A percentile compares a stretch with the other conserved stretches of the same genome.
Conservation (phyloP, 1,140 invertebrate genomes). For the Diachasmimorpha longicaudata region DNA sequence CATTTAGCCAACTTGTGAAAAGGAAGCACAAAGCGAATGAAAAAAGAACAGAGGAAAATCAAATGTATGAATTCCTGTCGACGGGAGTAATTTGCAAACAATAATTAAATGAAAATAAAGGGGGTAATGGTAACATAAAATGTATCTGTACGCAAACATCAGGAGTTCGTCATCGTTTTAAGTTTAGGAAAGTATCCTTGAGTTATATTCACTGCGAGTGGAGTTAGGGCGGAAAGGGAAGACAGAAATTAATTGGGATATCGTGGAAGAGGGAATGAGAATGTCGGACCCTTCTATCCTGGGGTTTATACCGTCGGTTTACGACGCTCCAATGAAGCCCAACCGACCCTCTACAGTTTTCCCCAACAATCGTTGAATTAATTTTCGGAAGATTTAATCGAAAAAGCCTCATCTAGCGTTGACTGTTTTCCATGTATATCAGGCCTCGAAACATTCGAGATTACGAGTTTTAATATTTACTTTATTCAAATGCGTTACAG, state of each 20-base stretch:
- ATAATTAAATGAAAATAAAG: background rate
- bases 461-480: background rate
- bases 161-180: background rate
- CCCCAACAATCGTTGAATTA: constrained; percentile 10
- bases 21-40: background rate
- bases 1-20: background rate
- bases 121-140: background rate
- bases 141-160: background rate
- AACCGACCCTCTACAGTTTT: constrained; percentile 36
- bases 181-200: background rate
- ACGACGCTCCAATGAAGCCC: background rate
- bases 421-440: background rate
- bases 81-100: background rate
- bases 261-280: constrained; percentile 20
- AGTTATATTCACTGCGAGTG: constrained; percentile 5
- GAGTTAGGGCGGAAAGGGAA: constrained; percentile 12
- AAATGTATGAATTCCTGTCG: background rate
- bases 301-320: background rate
- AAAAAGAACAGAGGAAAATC: background rate
- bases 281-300: background rate
- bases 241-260: constrained; percentile 4
- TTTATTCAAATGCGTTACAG: background rate
- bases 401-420: background rate
- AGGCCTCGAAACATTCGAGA: background rate
- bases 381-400: background rate